phyloP scores from a whole-genome alignment of 1,140 invertebrate species.

The Orchesella cincta region DNA sequence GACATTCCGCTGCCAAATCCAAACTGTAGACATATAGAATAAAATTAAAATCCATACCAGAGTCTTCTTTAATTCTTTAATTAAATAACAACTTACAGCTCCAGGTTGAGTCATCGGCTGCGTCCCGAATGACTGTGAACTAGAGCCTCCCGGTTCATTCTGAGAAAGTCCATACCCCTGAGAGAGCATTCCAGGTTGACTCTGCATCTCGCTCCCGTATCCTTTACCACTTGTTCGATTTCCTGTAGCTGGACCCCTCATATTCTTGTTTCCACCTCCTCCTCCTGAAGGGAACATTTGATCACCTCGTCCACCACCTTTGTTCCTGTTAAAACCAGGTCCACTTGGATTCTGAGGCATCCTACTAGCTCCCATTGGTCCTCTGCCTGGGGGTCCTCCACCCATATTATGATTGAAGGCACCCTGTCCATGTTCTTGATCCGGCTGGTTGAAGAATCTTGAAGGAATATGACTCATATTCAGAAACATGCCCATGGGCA shows the following conservation, averaged over 20 bases:
- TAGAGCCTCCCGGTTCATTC: neutral
- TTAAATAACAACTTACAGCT: too few relatives aligned
- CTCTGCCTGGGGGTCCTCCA: neutral
- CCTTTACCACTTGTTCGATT: neutral
- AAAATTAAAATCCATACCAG: too few relatives aligned
- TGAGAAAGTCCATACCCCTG: slow-evolving; percentile 11
- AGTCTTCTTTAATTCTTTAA: too few relatives aligned
- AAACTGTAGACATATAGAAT: too few relatives aligned
- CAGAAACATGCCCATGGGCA: slow-evolving; percentile 91
- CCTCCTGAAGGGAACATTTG: neutral
- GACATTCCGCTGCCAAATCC: too few relatives aligned
- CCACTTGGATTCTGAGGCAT: neutral
- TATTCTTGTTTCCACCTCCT: neutral
- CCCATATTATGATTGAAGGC: neutral
- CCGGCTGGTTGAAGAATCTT: slow-evolving; percentile 75
- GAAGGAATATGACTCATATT: slow-evolving; percentile 84
- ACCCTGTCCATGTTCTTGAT: neutral
- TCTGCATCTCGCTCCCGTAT: neutral
- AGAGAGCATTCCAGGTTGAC: neutral
- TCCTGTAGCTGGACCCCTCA: neutral
- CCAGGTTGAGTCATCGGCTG: slow-evolving; percentile 12
- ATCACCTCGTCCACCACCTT: neutral
- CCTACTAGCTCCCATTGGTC: neutral
- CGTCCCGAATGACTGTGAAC: neutral
- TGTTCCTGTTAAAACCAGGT: neutral